Evolutionary conservation across 2,113 vertebrate species (phyloP), one percentile per base, ranked within the genome.

Genomic region (Nycticebus coucang): DNA sequence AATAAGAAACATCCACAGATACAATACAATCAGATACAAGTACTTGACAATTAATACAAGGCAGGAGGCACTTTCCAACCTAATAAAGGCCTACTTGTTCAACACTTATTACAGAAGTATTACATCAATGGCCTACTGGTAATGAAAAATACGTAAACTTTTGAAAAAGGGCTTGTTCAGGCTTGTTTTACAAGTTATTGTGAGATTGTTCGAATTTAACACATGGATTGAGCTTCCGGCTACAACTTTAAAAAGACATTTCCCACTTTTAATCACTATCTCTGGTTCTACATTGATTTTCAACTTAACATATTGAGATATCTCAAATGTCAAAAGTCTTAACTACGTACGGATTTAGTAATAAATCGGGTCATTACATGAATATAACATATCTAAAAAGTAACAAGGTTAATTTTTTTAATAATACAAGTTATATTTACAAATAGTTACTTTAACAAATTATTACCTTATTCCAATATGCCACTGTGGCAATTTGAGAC

Each of bases 1-100:
- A 91, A 60, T 91, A 95, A 92, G 30, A 81, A 95, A 92, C n/a
- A 94, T 60, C 18, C 59, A 81, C 13, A 96, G 53, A 79, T 4
- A 96, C 15, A 79, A 66, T 33, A 80, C 2, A 69, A n/a, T 69
- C 59, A 80, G 83, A 79, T 86, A 80, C 4, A 96, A 88, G 28
- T 87, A 92, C 59, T 24, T 93, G 81, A 91, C 45, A 85, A 85
- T 60, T 72, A 89, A 33, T 37, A 57, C 21, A 62, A 75, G 14
- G 41, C 35, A 60, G 66, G 53, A 64, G 84, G 57, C 37, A 45
- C 41, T 77, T 84, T 93, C 72, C 83, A 89, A 94, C 30, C 12
- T 74, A 94, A 74, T 60, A 77, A 87, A 94, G 74, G 35, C 35
- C 37, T 72, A 22, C 15, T 1, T 94, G 41, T 85, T 94, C 33